phyloP scores from a whole-genome alignment of 2,797 vertebrate species.

The Clarias pachynema region DNA sequence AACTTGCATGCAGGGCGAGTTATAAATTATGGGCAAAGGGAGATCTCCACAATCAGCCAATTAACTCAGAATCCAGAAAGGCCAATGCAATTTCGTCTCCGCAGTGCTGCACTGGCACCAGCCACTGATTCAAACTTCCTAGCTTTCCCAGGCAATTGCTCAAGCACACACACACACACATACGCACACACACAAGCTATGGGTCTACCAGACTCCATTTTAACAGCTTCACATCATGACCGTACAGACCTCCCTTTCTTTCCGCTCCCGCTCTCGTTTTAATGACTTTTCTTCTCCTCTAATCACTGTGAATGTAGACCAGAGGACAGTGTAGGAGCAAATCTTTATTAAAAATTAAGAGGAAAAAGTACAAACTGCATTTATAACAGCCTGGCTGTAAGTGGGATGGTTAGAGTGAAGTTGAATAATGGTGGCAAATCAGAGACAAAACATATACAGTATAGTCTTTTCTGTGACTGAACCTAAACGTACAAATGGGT shows the following conservation, averaged over 20 bases:
- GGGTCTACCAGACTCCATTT: conserved; percentile 34
- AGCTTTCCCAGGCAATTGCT: conserved; percentile 40
- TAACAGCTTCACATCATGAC: conserved; percentile 38
- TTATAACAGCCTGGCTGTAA: not conserved
- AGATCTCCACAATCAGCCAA: conserved; percentile 71
- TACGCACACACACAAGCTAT: not conserved
- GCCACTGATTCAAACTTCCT: conserved; percentile 63
- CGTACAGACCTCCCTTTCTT: conserved; percentile 32
- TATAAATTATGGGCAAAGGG: conserved; percentile 71
- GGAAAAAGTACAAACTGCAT: not conserved
- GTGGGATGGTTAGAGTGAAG: not conserved
- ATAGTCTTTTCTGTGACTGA: not conserved
- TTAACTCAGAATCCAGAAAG: conserved; percentile 74
- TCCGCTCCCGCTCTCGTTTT: conserved; percentile 24
- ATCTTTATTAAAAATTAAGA: conserved; percentile 42
- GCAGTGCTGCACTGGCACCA: conserved; percentile 64
- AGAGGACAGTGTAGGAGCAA: conserved; percentile 30
- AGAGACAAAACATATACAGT: not conserved
- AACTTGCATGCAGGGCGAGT: conserved; percentile 62
- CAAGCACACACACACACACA: conserved; percentile 18
- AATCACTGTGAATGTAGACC: conserved; percentile 44
- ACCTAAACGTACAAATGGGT: not conserved
- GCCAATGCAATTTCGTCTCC: conserved; percentile 70
- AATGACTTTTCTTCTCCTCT: conserved; percentile 43
- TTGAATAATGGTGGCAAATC: not conserved